Base-by-base conservation (phyloP, 1,140 invertebrate species). In the Portunus trituberculatus region DNA sequence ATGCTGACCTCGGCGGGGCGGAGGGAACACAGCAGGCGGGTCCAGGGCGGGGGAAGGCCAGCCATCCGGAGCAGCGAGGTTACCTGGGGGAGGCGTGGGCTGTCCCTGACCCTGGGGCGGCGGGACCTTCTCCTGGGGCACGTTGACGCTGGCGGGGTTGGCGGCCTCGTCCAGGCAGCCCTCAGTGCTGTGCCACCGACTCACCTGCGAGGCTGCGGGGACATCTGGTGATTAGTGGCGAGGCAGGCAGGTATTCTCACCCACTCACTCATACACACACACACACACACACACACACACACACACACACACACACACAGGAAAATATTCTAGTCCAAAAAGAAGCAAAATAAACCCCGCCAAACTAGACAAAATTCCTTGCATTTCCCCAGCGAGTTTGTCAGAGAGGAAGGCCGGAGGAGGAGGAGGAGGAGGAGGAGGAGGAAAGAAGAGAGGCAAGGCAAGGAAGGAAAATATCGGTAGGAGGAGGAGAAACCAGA, bases 201-300 rank as follows among this genome's bases (percentile, higher is more conserved):
- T 83, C 39, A 95, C 94, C 89, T 95, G 94, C 12, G 94, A 95
- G n/a, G 94, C 94, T 95, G 94, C 32, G 48, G 86, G 88, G 14
- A 76, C 29, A 89, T 10, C 16, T 46, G 82, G 3, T 45, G 10
- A 29, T 93, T 93, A 93, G 92, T 59, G 82, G 92, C 31, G 25
- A 46, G 28, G n/a, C 25, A 76, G 12, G 14, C 29, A 87, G 7
- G 29, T 8, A 87, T 20, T 87, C 16, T 32, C 32, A 91, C 59
- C 76, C 52, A 67, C 90, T 16, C 90, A 29, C 90, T 76, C 48
- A 6, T 4, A 29, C 28, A 76, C 90, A 29, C 8, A 31, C 7
- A 16, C 67, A 91, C 45, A 76, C 28, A 91, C 46, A 91, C 90
- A 76, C 59, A 67, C 48, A 67, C 90, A 67, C 52, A 91, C 90